Conservation (phyloP, 2,797 vertebrate genomes). For the Xyrichtys novacula region DNA sequence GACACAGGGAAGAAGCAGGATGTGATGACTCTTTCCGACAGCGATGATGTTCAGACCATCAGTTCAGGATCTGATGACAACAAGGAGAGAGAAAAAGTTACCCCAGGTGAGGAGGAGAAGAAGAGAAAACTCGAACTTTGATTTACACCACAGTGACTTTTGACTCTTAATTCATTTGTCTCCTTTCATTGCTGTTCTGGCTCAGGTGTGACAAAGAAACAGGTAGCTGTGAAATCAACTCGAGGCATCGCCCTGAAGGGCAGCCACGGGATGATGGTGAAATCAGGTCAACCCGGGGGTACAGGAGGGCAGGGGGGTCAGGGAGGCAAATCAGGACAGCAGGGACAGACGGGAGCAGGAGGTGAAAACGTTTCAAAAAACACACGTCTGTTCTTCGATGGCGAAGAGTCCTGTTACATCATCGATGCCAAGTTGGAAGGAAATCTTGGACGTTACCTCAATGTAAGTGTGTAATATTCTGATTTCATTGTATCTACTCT, state of each 20-base stretch:
- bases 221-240: slow-evolving; percentile 97
- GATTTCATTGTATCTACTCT: not conserved
- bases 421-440: slow-evolving; percentile 98
- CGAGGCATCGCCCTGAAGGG: slow-evolving; percentile 93
- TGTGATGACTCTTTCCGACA: slow-evolving; percentile 94
- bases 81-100: slow-evolving; percentile 86
- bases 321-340: slow-evolving; percentile 79
- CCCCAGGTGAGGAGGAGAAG: slow-evolving; percentile 63
- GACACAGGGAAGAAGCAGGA: slow-evolving; percentile 86
- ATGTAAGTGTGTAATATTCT: slow-evolving; percentile 82
- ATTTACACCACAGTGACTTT: not conserved
- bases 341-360: slow-evolving; percentile 79
- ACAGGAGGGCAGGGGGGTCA: slow-evolving; percentile 81
- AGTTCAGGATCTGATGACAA: slow-evolving; percentile 96
- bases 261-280: slow-evolving; percentile 93
- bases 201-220: slow-evolving; percentile 90
- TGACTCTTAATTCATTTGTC: not conserved
- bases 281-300: slow-evolving; percentile 81
- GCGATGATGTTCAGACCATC: slow-evolving; percentile 98
- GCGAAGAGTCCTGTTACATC: slow-evolving; percentile 98
- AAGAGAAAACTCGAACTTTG: not conserved
- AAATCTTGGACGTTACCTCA: slow-evolving; percentile 97
- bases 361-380: slow-evolving; percentile 85
- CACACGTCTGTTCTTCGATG: slow-evolving; percentile 95
- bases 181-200: not conserved